Conservation (phyloP, 2,113 vertebrate genomes). For the Microtus montanus region DNA sequence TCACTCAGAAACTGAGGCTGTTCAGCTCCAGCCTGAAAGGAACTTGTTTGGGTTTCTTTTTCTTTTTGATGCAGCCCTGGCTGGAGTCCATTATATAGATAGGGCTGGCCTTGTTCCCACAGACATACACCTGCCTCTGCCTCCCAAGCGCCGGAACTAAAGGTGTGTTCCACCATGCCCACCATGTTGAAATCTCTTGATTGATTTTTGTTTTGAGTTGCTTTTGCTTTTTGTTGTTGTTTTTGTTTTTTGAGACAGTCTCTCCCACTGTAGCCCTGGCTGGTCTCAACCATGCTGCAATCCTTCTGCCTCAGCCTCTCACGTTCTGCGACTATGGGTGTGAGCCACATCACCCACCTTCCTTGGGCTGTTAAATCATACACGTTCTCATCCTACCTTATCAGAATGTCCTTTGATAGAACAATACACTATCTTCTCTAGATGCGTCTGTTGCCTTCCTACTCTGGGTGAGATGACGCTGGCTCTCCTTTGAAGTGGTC, state of each 20-base stretch:
- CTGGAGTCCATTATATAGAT: background rate
- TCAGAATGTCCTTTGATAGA: background rate
- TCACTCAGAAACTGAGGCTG: background rate
- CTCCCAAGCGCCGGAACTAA: background rate
- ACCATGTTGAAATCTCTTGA: background rate
- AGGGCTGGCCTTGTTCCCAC: background rate
- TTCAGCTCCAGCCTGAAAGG: background rate
- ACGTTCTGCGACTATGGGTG: background rate
- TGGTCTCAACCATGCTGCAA: background rate
- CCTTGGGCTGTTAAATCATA: background rate
- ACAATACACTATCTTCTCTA: background rate
- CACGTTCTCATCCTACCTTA: background rate
- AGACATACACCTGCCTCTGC: background rate
- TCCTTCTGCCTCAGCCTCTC: background rate
- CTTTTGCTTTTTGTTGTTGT: background rate
- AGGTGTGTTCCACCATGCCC: background rate
- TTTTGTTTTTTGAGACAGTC: background rate
- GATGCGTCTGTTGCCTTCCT: background rate
- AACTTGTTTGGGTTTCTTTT: background rate
- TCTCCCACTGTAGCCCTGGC: background rate
- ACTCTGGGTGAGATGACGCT: background rate
- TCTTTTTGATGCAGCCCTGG: background rate
- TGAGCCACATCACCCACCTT: background rate
- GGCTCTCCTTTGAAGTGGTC: accelerated
- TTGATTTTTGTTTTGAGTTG: background rate